These are phyloP conservation scores for Cantharis nigra DNA, from an alignment of 2,888 invertebrate genomes.

Conservation along the genomic window DNA sequence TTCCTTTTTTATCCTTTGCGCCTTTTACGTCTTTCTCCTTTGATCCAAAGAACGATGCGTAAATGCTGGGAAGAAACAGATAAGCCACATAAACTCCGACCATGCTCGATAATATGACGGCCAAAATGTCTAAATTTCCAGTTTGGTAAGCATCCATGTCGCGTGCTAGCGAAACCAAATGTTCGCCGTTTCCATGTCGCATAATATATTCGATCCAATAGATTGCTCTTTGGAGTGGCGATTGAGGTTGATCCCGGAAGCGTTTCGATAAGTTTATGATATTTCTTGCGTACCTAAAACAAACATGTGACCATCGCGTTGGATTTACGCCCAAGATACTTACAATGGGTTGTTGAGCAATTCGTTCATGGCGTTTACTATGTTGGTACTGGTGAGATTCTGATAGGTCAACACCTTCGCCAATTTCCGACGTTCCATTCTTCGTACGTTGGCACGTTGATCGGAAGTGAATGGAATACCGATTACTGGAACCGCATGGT, in stretches of 20 bases:
- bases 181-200: constrained; percentile 30
- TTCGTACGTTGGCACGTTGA: constrained; percentile 27
- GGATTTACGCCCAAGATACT: background rate
- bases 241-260: constrained; percentile 35
- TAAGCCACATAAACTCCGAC: constrained; percentile 14
- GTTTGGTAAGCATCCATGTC: constrained; percentile 33
- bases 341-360: constrained; percentile 19
- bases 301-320: background rate
- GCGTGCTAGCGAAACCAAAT: constrained; percentile 28
- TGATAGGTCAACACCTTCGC: constrained; percentile 5
- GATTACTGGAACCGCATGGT: constrained; percentile 38
- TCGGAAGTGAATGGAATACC: constrained; percentile 37
- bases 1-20: background rate
- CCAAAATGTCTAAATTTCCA: constrained; percentile 30
- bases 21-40: background rate
- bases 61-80: constrained; percentile 11
- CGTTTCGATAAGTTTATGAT: constrained; percentile 29
- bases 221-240: constrained; percentile 32
- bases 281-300: constrained; percentile 35
- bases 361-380: constrained; percentile 10
- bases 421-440: constrained; percentile 9
- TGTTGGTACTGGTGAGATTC: constrained; percentile 6
- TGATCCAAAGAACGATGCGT: background rate
- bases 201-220: constrained; percentile 36
- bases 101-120: constrained; percentile 3